phyloP scores from a whole-genome alignment of 1,140 invertebrate species.

The Pentalonia nigronervosa region DNA sequence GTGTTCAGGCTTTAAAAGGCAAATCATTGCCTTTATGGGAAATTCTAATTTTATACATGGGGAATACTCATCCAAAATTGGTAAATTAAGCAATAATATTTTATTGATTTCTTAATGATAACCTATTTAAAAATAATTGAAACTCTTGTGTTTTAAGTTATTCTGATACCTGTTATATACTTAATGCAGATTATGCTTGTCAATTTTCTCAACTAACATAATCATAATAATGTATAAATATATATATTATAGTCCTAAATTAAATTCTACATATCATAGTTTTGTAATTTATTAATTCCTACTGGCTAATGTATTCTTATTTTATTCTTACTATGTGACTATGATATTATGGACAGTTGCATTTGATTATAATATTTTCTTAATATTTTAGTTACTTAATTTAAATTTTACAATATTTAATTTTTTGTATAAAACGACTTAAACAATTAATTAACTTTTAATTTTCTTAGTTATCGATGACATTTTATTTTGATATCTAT shows the following conservation, averaged over 20 bases:
- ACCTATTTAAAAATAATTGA: not conserved
- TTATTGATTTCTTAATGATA: not conserved
- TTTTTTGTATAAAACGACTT: not conserved
- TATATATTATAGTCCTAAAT: too few species aligned
- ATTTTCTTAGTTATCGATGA: not conserved
- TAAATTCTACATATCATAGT: not conserved
- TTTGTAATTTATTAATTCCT: not conserved
- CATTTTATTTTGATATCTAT: not conserved
- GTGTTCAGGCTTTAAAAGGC: not conserved
- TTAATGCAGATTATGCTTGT: not conserved
- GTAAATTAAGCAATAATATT: not conserved
- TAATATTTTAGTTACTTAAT: not conserved
- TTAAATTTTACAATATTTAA: not conserved
- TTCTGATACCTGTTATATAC: too few species aligned
- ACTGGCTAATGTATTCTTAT: too few species aligned
- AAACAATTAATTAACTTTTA: not conserved
- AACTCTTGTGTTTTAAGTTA: not conserved
- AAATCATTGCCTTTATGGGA: slow-evolving; percentile 29
- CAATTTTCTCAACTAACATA: not conserved
- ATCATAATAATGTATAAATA: too few species aligned
- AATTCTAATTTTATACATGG: slow-evolving; percentile 41
- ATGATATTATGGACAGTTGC: too few species aligned
- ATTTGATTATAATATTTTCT: too few species aligned
- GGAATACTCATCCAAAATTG: slow-evolving; percentile 37
- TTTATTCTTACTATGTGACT: too few species aligned